Evolutionary conservation across 1,140 invertebrate genomes (phyloP).

Genomic region (Carposina sasakii): DNA sequence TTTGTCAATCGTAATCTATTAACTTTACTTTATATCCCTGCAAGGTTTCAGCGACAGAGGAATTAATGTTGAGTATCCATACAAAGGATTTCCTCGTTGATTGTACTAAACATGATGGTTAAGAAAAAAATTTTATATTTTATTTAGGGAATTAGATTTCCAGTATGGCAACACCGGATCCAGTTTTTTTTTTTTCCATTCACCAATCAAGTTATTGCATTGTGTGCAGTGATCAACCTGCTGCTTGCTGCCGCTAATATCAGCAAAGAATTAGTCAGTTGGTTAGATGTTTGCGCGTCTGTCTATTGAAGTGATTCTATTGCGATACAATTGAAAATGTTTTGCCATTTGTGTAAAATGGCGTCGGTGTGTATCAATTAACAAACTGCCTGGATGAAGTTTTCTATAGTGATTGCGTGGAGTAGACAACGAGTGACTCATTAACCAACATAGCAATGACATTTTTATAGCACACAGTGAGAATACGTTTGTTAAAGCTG

Average conservation of each 20-base stretch:
- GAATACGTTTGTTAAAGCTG: constrained; percentile 64
- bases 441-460: constrained; percentile 70
- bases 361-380: constrained; percentile 70
- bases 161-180: constrained; percentile 50
- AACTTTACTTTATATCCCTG: no score
- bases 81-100: no score
- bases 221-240: constrained; percentile 70
- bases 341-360: constrained; percentile 66
- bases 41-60: no score
- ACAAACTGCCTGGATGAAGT: constrained; percentile 51
- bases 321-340: constrained; percentile 63
- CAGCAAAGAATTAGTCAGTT: constrained; percentile 59
- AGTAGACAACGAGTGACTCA: constrained; percentile 67
- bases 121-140: no score
- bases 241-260: constrained; percentile 55
- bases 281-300: constrained; percentile 63
- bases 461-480: constrained; percentile 70
- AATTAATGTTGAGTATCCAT: no score
- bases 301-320: constrained; percentile 53
- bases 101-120: no score
- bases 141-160: no score
- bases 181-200: constrained; percentile 52
- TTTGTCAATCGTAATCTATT: no score
- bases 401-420: constrained; percentile 58
- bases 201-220: constrained; percentile 70